Base-by-base conservation (phyloP, 2,113 vertebrate species). In the Lophochroa leadbeateri region DNA sequence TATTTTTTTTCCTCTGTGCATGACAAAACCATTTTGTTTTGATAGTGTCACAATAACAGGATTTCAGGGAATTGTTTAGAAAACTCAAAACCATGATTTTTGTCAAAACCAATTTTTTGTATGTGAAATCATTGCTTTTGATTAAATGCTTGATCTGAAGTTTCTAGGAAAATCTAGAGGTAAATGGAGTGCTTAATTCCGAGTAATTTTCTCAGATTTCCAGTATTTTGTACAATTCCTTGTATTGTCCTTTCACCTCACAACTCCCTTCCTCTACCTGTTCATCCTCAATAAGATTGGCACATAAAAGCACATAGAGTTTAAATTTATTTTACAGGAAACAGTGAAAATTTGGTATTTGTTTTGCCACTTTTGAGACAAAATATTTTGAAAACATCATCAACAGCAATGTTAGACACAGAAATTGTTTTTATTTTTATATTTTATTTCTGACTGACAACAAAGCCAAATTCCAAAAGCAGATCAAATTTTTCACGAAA, bases 361-460 rank as follows among this genome's bases (percentile, higher is more conserved):
- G 68, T 94, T 97, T 97, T 96, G 78, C 84, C 29, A 24, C 78
- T 92, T 86, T 82, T 80, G 84, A 96, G 93, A 94, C 82, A 97
- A 96, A 97, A 97, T 96, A 94, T 97, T 97, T 97, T 96, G 95
- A 97, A 97, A 95, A 96, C 87, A 91, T 95, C 79, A 96, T 91
- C 95, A 94, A 90, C 92, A 97, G 82, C 93, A 89, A 37, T 50
- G 93, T 82, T 94, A 96, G 83, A 93, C 84, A 92, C 84, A 91
- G 83, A 84, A 94, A 96, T 95, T 93, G 85, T 77, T 96, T 94
- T 97, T 95, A 96, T 95, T 97, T 95, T 94, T 96, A 44, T 94
- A 94, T 95, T 95, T 95, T 94, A 79, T 94, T 92, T 90, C 95
- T 96, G 95, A 88, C 79, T 96, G 94, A 96, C 95, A 91, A 96